Conservation (phyloP, 2,888 invertebrate genomes). For the Phyllotreta striolata region DNA sequence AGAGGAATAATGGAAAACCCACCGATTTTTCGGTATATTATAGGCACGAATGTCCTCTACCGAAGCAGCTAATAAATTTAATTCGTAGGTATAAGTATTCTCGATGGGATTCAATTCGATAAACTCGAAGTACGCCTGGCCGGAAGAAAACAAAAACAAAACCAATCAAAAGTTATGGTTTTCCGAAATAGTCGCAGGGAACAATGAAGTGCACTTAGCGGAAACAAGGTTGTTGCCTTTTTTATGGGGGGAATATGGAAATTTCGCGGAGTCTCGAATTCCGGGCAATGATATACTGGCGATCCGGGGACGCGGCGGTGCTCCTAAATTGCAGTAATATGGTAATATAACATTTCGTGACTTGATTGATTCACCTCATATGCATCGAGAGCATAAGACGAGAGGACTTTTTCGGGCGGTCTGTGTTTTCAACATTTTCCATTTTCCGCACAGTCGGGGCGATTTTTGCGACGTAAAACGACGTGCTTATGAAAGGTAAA, state of each 20-base stretch:
- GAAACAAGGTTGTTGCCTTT: slow-evolving; percentile 22
- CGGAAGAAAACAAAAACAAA: slow-evolving; percentile 11
- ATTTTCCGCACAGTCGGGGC: too few relatives aligned
- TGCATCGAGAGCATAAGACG: slow-evolving; percentile 1
- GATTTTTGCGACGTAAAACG: too few relatives aligned
- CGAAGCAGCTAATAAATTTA: too few relatives aligned
- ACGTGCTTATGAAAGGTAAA: too few relatives aligned
- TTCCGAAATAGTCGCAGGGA: slow-evolving; percentile 12
- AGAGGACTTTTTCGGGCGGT: too few relatives aligned
- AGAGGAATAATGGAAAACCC: slow-evolving; percentile 4
- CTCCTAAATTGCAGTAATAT: slow-evolving; percentile 19
- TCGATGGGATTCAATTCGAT: too few relatives aligned
- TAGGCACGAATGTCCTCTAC: too few relatives aligned
- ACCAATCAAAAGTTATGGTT: slow-evolving; percentile 19
- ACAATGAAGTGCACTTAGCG: slow-evolving; percentile 23
- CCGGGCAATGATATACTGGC: slow-evolving; percentile 10
- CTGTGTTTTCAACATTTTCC: too few relatives aligned
- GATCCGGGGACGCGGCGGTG: slow-evolving; percentile 6
- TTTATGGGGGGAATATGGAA: slow-evolving; percentile 19
- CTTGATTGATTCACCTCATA: slow-evolving; percentile 17
- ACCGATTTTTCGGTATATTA: too few relatives aligned
- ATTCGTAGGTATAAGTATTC: too few relatives aligned
- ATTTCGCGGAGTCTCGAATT: slow-evolving; percentile 9
- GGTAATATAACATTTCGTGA: slow-evolving; percentile 16
- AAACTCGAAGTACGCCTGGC: neutral